Evolutionary conservation across 2,113 vertebrate species (phyloP), one percentile per base, ranked within the genome.

Genomic region (Galbula dea): DNA sequence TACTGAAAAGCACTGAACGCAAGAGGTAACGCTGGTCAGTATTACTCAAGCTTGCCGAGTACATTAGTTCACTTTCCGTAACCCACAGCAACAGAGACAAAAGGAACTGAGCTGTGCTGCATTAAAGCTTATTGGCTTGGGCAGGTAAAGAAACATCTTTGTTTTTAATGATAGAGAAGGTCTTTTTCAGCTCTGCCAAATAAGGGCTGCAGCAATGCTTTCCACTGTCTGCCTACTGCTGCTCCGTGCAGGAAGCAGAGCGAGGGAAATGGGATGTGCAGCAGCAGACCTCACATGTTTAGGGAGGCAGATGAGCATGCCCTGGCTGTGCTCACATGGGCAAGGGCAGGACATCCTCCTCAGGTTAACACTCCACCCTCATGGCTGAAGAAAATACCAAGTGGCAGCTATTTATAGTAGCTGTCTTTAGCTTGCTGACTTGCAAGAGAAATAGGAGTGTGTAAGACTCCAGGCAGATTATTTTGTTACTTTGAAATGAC

Each of bases 61-160:
- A 32, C 65, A 7, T 92, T 63, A 85, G 78, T 85, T 96, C 61
- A 34, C 46, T 86, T 88, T 87, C 81, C 2, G 86, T 94, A 96
- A 93, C 91, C 94, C 87, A 93, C 34, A 34, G 95, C 86, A 93
- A 95, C 93, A 83, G 79, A 93, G 67, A 79, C 71, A 79, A 85
- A 89, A 73, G 29, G 75, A 89, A 15, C 15, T 0, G 6, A 86
- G 59, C 26, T 62, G 54, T 13, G 72, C 34, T 30, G 67, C 1
- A 0, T 54, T 63, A 54, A 59, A 71, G 65, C 32, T 12, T 18
- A 54, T 0, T 1, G 63, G n/a, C 46, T 67, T 23, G 41, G 39
- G 49, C 81, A 76, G 79, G 90, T 90, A 49, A 59, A 71, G 81
- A 86, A 87, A 54, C 19, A 27, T 46, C 36, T 66, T 43, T 66